Evolutionary conservation across 2,113 vertebrate species (phyloP), one percentile per base, ranked within the genome.

Genomic region (Anser brachyrhynchus): DNA sequence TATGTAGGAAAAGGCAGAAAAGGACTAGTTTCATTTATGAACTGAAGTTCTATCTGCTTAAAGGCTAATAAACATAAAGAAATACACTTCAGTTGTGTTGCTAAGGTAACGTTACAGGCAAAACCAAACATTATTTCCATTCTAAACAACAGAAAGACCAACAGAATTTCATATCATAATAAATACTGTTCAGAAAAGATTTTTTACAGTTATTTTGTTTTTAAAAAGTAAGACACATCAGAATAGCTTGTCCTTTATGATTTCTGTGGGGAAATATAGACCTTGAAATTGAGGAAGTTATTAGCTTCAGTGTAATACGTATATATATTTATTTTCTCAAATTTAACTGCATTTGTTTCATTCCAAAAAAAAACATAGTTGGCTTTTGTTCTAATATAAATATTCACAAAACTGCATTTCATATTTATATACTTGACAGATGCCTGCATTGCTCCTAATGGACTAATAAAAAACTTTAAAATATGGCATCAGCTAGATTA

Each of bases 61-160:
- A 29, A 31, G 8, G 14, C 25, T 54, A 54, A 55, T 55, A 29
- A 29, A 55, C 28, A 55, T 55, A 55, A 55, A 14, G 22, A 72
- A 57, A 62, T 75, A 69, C 71, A 54, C 51, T 71, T 90, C 55
- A 80, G 79, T 61, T 70, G 29, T 74, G 58, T 73, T 91, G 59
- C 51, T 87, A 12, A 90, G 59, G 25, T 43, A 91, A 57, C 26
- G 43, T 81, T 69, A 88, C 39, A 85, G 84, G 87, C 77, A 39
- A 83, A 73, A 92, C 69, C 79, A 96, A 96, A 96, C 80, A 85
- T 57, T 93, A 94, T 95, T 96, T 95, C 65, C 84, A 92, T 92
- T 93, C 85, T 84, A 97, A 96, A 95, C 93, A 95, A 86, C 87
- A 87, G 58, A 74, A 79, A 72, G 69, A 93, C 44, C 59, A 85